Conservation (phyloP, 2,113 vertebrate genomes). For the Callocephalon fimbriatum region DNA sequence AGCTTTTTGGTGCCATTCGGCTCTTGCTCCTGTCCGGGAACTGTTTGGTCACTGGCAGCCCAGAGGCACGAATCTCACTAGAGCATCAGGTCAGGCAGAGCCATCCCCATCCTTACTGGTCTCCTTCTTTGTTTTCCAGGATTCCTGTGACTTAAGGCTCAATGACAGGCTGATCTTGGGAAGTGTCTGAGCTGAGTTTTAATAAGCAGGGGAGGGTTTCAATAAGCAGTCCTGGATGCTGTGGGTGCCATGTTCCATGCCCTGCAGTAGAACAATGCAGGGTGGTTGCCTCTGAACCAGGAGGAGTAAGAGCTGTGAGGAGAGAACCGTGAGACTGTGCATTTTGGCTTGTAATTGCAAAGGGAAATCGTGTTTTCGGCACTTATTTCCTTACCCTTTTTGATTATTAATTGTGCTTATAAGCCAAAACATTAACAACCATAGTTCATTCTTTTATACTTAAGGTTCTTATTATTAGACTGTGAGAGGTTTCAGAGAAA, state of each 20-base stretch:
- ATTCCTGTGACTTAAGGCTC: neutral
- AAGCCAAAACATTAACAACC: neutral
- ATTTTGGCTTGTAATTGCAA: neutral
- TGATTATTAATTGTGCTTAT: constrained; percentile 7
- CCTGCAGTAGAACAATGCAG: neutral
- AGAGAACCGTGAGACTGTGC: neutral
- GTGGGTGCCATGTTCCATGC: neutral
- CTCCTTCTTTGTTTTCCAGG: neutral
- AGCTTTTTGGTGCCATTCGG: fast-evolving
- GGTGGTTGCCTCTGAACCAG: neutral
- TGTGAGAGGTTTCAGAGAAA: constrained; percentile 27
- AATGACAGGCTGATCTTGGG: neutral
- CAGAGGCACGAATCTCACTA: neutral
- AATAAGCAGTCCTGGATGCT: neutral
- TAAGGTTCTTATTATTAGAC: constrained; percentile 16
- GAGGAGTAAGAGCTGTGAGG: neutral
- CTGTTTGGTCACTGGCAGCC: neutral
- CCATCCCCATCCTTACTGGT: neutral
- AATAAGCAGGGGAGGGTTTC: neutral
- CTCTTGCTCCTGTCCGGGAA: fast-evolving
- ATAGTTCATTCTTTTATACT: neutral
- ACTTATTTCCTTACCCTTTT: neutral
- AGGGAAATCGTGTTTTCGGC: neutral
- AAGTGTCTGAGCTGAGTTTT: neutral
- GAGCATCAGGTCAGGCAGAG: neutral